Base-by-base conservation (phyloP, 2,113 vertebrate genomes). In the Arizona elegans region DNA sequence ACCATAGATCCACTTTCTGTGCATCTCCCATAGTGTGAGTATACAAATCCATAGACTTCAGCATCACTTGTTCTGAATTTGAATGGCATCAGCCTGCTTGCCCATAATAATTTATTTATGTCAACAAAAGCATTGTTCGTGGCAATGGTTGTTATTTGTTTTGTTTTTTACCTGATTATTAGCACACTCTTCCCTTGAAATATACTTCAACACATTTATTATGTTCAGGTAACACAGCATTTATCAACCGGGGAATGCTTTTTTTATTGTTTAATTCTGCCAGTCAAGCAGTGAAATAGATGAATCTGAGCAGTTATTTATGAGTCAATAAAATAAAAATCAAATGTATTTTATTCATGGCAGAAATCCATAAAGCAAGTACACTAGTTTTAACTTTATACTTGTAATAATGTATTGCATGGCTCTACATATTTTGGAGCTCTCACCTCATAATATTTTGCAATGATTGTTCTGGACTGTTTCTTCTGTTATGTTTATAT, bases 51-150 rank as follows among this genome's bases (percentile, higher is more conserved):
- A 3, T 70, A 19, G 9, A 59, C 54, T 50, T 5, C 33, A 0
- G 86, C 47, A 86, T 88, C 11, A 26, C 3, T 1, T 70, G 88
- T 88, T 26, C 29, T 93, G n/a, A 95, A 89, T 85, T 81, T 23
- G 53, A 89, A 56, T 43, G 89, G 92, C 54, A 1, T 87, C 52
- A 55, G 19, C 11, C 47, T 54, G 2, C 92, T 90, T 13, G 70
- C 5, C 10, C 10, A 58, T 50, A 54, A 59, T 29, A 33, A 0
- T 4, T 54, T 90, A 88, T n/a, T 92, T 54, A 21, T 87, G 55
- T 70, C 88, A 93, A 19, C 4, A 92, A 86, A 86, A 87, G 8
- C 56, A 90, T 93, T 23, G 3, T 59, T 90, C 91, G 38, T 93
- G 88, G 5, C 56, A n/a, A 52, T 59, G 21, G 10, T 17, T 21